phyloP scores from a whole-genome alignment of 1,140 invertebrate species.

The Melitaea cinxia region DNA sequence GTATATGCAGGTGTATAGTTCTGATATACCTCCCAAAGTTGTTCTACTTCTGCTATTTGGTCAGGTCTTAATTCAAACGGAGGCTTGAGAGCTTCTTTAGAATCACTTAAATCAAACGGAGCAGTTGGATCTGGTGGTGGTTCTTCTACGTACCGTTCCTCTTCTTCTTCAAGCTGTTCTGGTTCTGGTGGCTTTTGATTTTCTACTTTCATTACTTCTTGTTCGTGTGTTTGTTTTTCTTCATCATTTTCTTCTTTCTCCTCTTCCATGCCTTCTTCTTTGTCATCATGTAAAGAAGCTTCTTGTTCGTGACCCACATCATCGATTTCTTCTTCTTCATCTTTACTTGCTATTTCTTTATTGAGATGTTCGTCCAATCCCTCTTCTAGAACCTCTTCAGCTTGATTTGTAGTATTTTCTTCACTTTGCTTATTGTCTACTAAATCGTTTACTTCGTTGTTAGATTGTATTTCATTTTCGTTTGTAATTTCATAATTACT shows the following conservation, averaged over 20 bases:
- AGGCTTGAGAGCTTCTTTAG: constrained; percentile 63
- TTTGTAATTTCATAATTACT: background rate
- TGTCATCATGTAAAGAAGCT: constrained; percentile 34
- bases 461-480: background rate
- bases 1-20: constrained; percentile 72
- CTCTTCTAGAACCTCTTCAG: constrained; percentile 31
- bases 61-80: constrained; percentile 65
- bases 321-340: constrained; percentile 35
- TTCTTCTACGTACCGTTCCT: constrained; percentile 60
- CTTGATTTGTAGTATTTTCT: background rate
- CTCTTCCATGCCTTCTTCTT: constrained; percentile 35
- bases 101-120: constrained; percentile 65
- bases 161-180: constrained; percentile 58
- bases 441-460: background rate
- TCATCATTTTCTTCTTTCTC: constrained; percentile 47
- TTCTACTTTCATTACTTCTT: constrained; percentile 40
- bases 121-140: constrained; percentile 68
- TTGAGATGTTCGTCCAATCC: constrained; percentile 35
- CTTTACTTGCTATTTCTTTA: constrained; percentile 39
- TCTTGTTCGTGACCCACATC: constrained; percentile 41
- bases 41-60: constrained; percentile 68
- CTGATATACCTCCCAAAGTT: constrained; percentile 70
- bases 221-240: constrained; percentile 45
- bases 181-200: constrained; percentile 37
- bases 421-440: background rate